Base-by-base conservation (phyloP, 1,140 invertebrate species). In the Cheumatopsyche charites region DNA sequence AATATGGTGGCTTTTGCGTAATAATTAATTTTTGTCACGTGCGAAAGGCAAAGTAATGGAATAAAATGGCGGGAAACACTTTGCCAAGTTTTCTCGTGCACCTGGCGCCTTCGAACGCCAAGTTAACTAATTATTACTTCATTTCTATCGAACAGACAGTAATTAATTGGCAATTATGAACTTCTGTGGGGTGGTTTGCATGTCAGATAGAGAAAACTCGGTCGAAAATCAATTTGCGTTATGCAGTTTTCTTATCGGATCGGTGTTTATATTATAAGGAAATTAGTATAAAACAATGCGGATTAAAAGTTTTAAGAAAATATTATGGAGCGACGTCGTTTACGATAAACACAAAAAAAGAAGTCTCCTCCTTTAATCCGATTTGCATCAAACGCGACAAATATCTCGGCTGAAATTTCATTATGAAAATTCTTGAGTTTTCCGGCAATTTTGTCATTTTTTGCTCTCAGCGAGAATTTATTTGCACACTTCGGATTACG, bases 151-250 rank as follows among this genome's bases (percentile, higher is more conserved):
- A 62, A 49, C 45, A 17, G 62, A 63, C 62, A 42, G 26, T 63
- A 63, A 63, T 63, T 63, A 63, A 63, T 63, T 63, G 62, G 62
- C 62, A 63, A 63, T 63, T 63, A 63, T 17, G 42, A 58, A 63
- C 29, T 63, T 63, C 42, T 17, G 29, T 15, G 29, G n/a, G 29
- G 19, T n/a, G n/a, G n/a, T n/a, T n/a, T n/a, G n/a, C n/a, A n/a
- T n/a, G n/a, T n/a, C n/a, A n/a, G n/a, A n/a, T n/a, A n/a, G n/a
- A n/a, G n/a, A n/a, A n/a, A n/a, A n/a, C n/a, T n/a, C n/a, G n/a
- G n/a, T n/a, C n/a, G n/a, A n/a, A n/a, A n/a, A n/a, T n/a, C n/a
- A n/a, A n/a, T n/a, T n/a, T n/a, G 29, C 29, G 9, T 36, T 36
- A 9, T 36, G 29, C 29, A 9, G 9, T 36, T 36, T 36, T 36